These are phyloP conservation scores for Bradypus variegatus DNA, from an alignment of 2,797 vertebrate species.

Conservation along the genomic window DNA sequence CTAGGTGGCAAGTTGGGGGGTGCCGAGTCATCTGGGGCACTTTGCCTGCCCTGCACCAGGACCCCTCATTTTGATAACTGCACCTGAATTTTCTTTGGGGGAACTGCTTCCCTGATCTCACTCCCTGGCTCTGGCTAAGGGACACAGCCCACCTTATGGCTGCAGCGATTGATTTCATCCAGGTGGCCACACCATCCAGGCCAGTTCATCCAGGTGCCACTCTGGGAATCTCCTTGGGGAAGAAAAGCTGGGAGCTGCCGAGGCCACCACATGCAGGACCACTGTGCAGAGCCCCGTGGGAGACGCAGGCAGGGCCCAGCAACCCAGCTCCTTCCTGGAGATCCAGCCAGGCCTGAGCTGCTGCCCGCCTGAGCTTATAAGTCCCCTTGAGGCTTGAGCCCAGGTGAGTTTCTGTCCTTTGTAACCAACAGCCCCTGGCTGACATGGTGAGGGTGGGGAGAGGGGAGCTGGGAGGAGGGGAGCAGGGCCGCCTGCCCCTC, in stretches of 20 bases:
- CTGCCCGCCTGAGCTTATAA: not conserved
- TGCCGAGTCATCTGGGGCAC: too few species aligned
- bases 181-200: not conserved
- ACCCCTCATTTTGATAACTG: not conserved
- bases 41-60: not conserved
- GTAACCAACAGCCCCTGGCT: too few species aligned
- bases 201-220: not conserved
- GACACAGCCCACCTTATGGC: not conserved
- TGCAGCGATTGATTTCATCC: not conserved
- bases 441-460: not conserved
- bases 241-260: not conserved
- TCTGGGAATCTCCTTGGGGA: not conserved
- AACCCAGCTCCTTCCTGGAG: not conserved
- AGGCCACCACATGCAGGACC: not conserved
- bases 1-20: not conserved
- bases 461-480: not conserved
- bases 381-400: not conserved
- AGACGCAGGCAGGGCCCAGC: not conserved
- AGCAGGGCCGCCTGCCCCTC: not conserved
- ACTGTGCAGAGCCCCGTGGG: not conserved
- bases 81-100: not conserved
- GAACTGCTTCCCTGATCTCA: not conserved
- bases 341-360: too few species aligned
- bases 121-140: not conserved
- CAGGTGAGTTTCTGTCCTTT: not conserved